These are phyloP conservation scores for Bibio marci DNA, from an alignment of 2,888 invertebrate genomes.

Conservation along the genomic window DNA sequence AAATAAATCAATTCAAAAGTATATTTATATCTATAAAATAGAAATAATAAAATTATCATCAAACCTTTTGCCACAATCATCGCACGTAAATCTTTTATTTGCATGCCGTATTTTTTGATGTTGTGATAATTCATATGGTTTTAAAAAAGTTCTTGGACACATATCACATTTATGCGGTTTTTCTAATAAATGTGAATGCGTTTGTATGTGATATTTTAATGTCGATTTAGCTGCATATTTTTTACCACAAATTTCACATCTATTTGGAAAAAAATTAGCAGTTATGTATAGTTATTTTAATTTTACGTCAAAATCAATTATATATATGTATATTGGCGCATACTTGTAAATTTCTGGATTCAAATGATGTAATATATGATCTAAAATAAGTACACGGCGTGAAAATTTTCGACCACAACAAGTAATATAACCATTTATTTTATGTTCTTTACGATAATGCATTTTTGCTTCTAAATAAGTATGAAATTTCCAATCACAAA, in stretches of 20 bases:
- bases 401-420: conserved; percentile 26
- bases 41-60: background rate
- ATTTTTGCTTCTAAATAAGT: conserved; percentile 21
- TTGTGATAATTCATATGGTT: conserved; percentile 20
- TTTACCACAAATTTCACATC: conserved; percentile 1
- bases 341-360: conserved; percentile 27
- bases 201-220: conserved; percentile 18
- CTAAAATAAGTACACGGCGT: conserved; percentile 21
- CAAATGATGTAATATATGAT: conserved; percentile 24
- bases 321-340: conserved; percentile 17
- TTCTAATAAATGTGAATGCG: background rate
- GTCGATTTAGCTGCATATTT: conserved; percentile 23
- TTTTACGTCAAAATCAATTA: background rate
- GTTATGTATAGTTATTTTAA: background rate
- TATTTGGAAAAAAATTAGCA: conserved; percentile 7
- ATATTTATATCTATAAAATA: background rate
- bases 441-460: conserved; percentile 22
- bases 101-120: conserved; percentile 22
- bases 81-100: conserved; percentile 18
- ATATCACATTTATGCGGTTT: conserved; percentile 17
- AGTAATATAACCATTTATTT: conserved; percentile 20
- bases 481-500: conserved; percentile 17
- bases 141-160: conserved; percentile 22
- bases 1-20: too few species aligned
- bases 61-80: conserved; percentile 19